Conservation (phyloP, 1,140 invertebrate species). For the Bathynomus jamesi region DNA sequence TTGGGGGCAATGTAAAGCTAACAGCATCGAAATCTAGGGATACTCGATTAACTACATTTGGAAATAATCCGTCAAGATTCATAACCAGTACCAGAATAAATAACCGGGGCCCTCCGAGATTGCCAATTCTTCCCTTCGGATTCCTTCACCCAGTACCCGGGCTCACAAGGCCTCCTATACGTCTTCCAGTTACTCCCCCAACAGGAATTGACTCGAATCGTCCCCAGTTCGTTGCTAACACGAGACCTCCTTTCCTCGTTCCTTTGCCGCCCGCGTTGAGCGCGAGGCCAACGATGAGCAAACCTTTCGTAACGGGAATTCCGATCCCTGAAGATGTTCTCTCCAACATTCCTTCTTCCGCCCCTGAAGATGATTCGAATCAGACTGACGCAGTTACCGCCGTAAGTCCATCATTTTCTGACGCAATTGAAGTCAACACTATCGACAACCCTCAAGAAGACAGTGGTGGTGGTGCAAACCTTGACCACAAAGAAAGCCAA, state of each 20-base stretch:
- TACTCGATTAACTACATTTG: constrained; percentile 11
- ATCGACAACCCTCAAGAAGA: background rate
- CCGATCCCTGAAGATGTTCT: constrained; percentile 1
- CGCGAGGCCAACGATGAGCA: background rate
- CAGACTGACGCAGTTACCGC: background rate
- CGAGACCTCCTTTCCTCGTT: constrained; percentile 9
- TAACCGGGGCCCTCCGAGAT: constrained; percentile 14
- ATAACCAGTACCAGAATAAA: constrained; percentile 15
- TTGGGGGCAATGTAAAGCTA: constrained; percentile 21
- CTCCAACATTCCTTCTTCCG: background rate
- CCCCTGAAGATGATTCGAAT: background rate
- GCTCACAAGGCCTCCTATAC: constrained; percentile 2
- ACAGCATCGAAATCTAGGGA: background rate
- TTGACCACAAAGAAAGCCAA: background rate
- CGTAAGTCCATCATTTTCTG: background rate
- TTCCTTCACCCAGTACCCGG: background rate
- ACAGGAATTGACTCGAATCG: background rate
- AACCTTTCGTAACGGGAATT: background rate
- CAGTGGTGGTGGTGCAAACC: background rate
- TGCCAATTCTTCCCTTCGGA: constrained; percentile 11
- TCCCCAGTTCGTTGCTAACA: constrained; percentile 13
- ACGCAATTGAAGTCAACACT: background rate
- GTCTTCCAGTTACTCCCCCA: background rate
- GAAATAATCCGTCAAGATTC: background rate
- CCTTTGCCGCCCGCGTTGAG: constrained; percentile 5